phyloP scores from a whole-genome alignment of 2,888 invertebrate genomes.

The Neria commutata region DNA sequence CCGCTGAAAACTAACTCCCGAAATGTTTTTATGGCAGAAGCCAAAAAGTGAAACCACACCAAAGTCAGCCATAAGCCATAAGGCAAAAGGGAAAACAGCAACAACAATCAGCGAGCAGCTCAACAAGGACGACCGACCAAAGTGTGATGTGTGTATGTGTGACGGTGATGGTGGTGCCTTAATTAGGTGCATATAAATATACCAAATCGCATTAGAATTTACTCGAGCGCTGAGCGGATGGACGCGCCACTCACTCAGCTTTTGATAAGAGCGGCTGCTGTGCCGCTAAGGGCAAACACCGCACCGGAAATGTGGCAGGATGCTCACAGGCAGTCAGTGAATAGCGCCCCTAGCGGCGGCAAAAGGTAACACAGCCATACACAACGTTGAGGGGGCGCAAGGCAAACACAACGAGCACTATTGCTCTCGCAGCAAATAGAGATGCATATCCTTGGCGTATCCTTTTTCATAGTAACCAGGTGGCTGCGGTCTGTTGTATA shows the following conservation, averaged over 20 bases:
- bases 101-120: neutral
- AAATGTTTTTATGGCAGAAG: too few species aligned
- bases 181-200: conserved; percentile 28
- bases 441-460: neutral
- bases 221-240: too few species aligned
- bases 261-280: too few species aligned
- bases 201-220: conserved; percentile 35
- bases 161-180: conserved; percentile 7
- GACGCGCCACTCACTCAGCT: too few species aligned
- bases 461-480: neutral
- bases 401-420: neutral
- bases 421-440: neutral
- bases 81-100: neutral
- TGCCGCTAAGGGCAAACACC: too few species aligned
- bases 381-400: too few species aligned
- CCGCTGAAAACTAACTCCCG: neutral
- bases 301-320: neutral
- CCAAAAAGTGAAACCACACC: neutral
- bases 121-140: neutral
- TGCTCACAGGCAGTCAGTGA: too few species aligned
- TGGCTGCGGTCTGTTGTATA: neutral
- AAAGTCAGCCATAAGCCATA: neutral
- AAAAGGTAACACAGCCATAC: neutral
- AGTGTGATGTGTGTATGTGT: neutral
- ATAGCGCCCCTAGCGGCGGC: too few species aligned